Conservation (phyloP, 1,140 invertebrate species). For the Augochlora pura region DNA sequence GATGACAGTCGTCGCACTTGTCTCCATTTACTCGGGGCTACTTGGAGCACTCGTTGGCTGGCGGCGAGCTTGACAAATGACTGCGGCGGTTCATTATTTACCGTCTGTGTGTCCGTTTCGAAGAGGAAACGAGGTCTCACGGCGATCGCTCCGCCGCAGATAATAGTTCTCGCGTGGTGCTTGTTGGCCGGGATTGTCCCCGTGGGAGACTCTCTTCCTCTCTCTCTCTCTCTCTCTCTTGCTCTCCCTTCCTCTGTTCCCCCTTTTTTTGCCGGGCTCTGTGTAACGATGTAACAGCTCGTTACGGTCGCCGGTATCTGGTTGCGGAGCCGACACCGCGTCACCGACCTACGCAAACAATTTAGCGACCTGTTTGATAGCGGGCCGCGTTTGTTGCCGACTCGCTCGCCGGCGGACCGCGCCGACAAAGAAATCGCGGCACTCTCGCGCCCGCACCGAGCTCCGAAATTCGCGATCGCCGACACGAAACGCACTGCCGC, state of each 20-base stretch:
- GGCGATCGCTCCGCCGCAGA: slow-evolving; percentile 40
- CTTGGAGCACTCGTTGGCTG: slow-evolving; percentile 43
- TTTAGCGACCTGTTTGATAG: background rate
- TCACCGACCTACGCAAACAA: slow-evolving; percentile 36
- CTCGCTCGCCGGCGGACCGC: too few relatives aligned
- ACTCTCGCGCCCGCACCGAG: too few relatives aligned
- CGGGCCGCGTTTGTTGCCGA: background rate
- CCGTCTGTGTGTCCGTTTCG: slow-evolving; percentile 44
- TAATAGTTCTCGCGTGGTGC: slow-evolving; percentile 56
- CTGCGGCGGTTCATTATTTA: slow-evolving; percentile 59
- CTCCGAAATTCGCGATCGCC: too few relatives aligned
- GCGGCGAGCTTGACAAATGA: slow-evolving; percentile 55
- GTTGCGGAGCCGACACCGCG: background rate
- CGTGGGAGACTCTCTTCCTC: slow-evolving; percentile 16
- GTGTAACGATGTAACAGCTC: slow-evolving; percentile 56
- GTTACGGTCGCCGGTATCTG: slow-evolving; percentile 42
- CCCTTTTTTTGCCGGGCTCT: background rate
- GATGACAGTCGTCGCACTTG: slow-evolving; percentile 15
- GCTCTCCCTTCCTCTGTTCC: background rate
- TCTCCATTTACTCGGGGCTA: slow-evolving; percentile 44
- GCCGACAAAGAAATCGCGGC: too few relatives aligned
- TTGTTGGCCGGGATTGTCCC: slow-evolving; percentile 44
- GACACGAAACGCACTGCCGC: too few relatives aligned
- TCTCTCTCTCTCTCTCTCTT: too few relatives aligned
- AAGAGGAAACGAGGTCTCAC: slow-evolving; percentile 43